A percentile compares a stretch with the other conserved stretches of the same genome.
These are phyloP conservation scores for Drosophila borborema DNA, from an alignment of 2,888 invertebrate genomes.

Conservation along the genomic window DNA sequence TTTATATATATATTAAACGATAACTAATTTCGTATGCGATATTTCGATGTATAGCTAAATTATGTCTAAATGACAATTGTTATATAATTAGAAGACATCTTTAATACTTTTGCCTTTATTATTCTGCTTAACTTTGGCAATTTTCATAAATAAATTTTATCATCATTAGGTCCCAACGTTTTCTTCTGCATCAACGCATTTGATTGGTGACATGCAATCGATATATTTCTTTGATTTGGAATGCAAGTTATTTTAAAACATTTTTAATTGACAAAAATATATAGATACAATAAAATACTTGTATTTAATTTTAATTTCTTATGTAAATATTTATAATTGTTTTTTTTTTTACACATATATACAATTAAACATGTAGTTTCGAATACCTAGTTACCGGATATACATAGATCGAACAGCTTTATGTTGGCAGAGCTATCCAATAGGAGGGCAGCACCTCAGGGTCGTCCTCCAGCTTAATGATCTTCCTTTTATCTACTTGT, in stretches of 20 bases:
- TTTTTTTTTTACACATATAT: slow-evolving; percentile 1
- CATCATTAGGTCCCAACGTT: neutral
- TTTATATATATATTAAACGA: slow-evolving; percentile 16
- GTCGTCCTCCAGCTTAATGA: neutral
- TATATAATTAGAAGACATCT: slow-evolving; percentile 7
- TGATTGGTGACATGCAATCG: neutral
- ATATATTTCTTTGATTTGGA: neutral
- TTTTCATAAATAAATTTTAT: neutral
- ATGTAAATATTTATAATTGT: neutral
- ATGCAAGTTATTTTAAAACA: neutral
- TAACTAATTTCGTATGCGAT: neutral
- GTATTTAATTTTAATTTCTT: neutral
- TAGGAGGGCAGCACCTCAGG: slow-evolving; percentile 39
- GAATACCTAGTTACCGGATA: neutral
- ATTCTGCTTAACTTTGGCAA: neutral
- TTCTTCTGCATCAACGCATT: neutral
- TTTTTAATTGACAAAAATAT: neutral
- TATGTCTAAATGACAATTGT: neutral
- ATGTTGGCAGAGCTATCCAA: slow-evolving; percentile 30
- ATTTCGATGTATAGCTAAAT: slow-evolving; percentile 22
- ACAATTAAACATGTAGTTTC: neutral
- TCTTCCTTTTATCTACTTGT: neutral
- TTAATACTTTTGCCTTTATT: neutral
- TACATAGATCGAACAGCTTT: neutral
- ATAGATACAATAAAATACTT: slow-evolving; percentile 2